phyloP scores from a whole-genome alignment of 2,888 invertebrate genomes.

The Lasioglossum marginatum region DNA sequence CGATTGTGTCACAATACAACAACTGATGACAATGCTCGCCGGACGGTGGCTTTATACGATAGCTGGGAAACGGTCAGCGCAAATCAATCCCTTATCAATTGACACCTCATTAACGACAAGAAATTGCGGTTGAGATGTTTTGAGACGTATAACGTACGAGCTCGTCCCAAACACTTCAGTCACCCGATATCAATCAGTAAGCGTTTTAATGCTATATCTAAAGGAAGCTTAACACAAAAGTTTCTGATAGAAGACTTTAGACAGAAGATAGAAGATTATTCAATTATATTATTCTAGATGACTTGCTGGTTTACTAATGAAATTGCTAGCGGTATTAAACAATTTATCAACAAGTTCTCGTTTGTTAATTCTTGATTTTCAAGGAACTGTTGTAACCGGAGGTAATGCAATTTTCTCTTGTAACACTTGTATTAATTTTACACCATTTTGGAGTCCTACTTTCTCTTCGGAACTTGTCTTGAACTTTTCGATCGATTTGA shows the following conservation, averaged over 20 bases:
- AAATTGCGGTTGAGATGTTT: neutral
- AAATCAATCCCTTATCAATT: neutral
- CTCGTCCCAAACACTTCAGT: neutral
- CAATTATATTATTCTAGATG: neutral
- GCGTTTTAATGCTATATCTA: neutral
- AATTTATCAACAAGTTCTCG: neutral
- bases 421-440: no score
- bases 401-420: no score
- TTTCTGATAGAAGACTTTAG: neutral
- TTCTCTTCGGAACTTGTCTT: no score
- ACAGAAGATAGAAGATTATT: no score
- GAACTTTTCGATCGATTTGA: no score
- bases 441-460: no score
- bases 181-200: neutral
- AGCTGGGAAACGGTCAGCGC: neutral
- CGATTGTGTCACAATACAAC: neutral
- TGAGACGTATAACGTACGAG: neutral
- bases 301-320: neutral
- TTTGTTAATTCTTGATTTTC: neutral
- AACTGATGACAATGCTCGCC: neutral
- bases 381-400: no score
- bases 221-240: neutral
- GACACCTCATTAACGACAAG: neutral
- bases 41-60: conserved; percentile 1
- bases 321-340: neutral